These are phyloP conservation scores for Phalacrocorax aristotelis DNA, from an alignment of 2,113 vertebrate species.

Conservation along the genomic window DNA sequence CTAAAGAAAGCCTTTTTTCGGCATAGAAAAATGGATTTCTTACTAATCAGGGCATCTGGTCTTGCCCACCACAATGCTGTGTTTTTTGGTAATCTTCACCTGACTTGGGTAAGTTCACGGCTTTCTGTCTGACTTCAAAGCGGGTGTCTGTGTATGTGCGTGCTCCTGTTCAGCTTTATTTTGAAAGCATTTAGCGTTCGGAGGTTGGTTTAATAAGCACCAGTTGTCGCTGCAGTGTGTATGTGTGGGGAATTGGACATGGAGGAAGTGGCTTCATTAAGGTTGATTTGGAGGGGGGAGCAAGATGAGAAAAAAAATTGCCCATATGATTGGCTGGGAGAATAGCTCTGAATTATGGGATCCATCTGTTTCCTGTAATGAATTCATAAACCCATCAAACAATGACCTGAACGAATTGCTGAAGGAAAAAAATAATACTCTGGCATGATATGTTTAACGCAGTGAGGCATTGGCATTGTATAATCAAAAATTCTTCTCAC, in stretches of 20 bases:
- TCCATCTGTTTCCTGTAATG: conserved; percentile 78
- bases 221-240: not conserved
- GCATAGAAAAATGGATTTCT: not conserved
- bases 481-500: conserved; percentile 85
- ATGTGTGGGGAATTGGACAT: not conserved
- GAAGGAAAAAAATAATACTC: conserved; percentile 64
- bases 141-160: not conserved
- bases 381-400: conserved; percentile 77
- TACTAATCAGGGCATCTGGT: not conserved
- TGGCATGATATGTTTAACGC: conserved; percentile 62
- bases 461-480: conserved; percentile 72
- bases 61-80: not conserved
- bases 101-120: not conserved
- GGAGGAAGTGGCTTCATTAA: conserved; percentile 69
- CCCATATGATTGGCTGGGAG: conserved; percentile 67
- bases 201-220: not conserved
- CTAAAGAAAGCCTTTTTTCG: not conserved
- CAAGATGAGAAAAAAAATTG: conserved; percentile 12
- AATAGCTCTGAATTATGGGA: conserved; percentile 72
- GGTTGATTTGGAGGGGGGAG: conserved; percentile 24
- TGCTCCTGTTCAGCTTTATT: not conserved
- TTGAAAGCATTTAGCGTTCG: not conserved
- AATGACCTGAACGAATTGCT: conserved; percentile 73
- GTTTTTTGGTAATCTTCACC: not conserved
- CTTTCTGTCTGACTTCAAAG: not conserved